Base-by-base conservation (phyloP, 2,113 vertebrate species). In the Rhynchomys soricoides region DNA sequence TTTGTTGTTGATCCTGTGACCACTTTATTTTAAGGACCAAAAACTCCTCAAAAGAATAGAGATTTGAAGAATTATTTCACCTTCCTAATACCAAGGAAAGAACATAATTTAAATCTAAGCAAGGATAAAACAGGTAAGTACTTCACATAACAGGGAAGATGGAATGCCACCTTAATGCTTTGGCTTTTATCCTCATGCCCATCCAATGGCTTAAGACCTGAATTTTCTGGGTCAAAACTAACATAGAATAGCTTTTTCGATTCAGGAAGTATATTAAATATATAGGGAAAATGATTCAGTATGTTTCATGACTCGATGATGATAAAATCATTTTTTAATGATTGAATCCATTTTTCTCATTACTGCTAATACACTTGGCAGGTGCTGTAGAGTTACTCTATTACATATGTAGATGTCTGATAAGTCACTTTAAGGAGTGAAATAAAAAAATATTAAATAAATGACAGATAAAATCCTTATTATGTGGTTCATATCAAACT, bases 291-390 rank as follows among this genome's bases (percentile, higher is more conserved):
- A 21, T 40, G 6, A 86, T 71, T 95, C 21, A 17, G 29, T 79
- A 52, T 37, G 26, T 57, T 52, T 83, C n/a, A 59, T 89, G 11
- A 85, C 50, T 68, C 43, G 10, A 62, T 88, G 2, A 73, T n/a
- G 50, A 94, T 57, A 89, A 95, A 34, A 21, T n/a, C n/a, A n/a
- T n/a, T n/a, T n/a, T n/a, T n/a, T n/a, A 95, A 45, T 66, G 62
- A 90, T 48, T 12, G 22, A 83, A 88, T 89, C 4, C 7, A 87
- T 87, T 91, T 82, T 31, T 87, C 7, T 70, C 45, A 78, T 91
- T 82, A 59, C 15, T 77, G 40, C 3, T 29, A 22, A 71, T 68
- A 82, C 11, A 64, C 52, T 78, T 86, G 15, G n/a, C 52, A 66
- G 9, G 40, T 82, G 24, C 17, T 59, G 17, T 74, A 45, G 4